phyloP scores from a whole-genome alignment of 2,797 vertebrate genomes.

The Melanogrammus aeglefinus region DNA sequence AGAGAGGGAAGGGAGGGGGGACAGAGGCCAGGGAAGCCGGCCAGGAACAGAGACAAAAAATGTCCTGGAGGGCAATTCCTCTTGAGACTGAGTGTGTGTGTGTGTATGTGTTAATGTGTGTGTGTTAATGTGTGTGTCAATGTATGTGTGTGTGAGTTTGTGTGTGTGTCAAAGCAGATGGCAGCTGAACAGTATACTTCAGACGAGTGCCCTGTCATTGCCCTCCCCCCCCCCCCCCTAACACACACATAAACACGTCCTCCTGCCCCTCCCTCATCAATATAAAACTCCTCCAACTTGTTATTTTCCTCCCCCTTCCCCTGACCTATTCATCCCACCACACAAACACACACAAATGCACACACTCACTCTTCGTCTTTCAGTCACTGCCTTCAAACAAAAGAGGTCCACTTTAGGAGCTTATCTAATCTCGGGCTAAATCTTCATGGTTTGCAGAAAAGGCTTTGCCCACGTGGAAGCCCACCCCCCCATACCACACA shows the following conservation, averaged over 20 bases:
- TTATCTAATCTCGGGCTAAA: too few relatives aligned
- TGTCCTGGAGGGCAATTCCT: not conserved
- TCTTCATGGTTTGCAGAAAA: too few relatives aligned
- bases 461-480: too few relatives aligned
- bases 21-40: too few relatives aligned
- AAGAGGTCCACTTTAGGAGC: too few relatives aligned
- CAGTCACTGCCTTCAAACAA: not conserved
- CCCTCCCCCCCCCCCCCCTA: too few relatives aligned
- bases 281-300: not conserved
- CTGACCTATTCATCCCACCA: not conserved
- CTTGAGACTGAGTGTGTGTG: slow-evolving; percentile 1
- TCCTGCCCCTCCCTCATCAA: too few relatives aligned
- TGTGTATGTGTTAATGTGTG: slow-evolving; percentile 10
- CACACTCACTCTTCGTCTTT: slow-evolving; percentile 19
- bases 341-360: slow-evolving; percentile 32
- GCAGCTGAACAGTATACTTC: slow-evolving; percentile 54
- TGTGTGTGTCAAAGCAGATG: slow-evolving; percentile 57
- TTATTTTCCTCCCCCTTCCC: not conserved
- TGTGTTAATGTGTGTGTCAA: too few relatives aligned
- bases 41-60: too few relatives aligned
- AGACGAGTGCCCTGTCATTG: slow-evolving; percentile 31
- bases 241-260: slow-evolving; percentile 4
- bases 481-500: too few relatives aligned
- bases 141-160: too few relatives aligned
- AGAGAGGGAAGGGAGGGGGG: too few relatives aligned